Percentiles rank a stretch among this genome's conserved stretches.
These are phyloP conservation scores for Telmatochromis brachygnathus DNA, from an alignment of 2,113 vertebrate species.

Conservation along the genomic window DNA sequence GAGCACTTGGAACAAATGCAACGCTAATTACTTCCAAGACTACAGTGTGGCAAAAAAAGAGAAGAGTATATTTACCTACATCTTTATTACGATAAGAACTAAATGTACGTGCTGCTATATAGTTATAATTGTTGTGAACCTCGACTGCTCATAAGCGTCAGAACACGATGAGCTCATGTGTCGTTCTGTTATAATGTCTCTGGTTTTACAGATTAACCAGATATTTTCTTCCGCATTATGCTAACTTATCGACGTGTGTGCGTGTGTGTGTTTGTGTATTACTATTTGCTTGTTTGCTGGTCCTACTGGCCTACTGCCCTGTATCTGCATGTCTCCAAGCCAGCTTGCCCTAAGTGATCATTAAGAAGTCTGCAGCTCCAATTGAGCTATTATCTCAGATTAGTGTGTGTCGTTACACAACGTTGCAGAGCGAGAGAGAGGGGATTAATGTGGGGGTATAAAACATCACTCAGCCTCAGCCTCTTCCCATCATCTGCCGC, in stretches of 20 bases:
- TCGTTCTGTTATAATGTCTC: background rate
- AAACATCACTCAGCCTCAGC: conserved; percentile 26
- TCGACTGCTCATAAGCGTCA: background rate
- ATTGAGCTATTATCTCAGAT: conserved; percentile 76
- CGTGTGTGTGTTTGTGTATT: background rate
- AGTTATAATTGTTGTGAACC: background rate
- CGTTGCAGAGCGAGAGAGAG: conserved; percentile 6
- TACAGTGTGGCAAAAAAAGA: background rate
- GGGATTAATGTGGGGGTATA: conserved; percentile 29
- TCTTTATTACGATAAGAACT: background rate
- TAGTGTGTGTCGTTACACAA: conserved; percentile 59
- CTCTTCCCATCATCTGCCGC: background rate
- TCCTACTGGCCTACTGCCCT: conserved; percentile 44
- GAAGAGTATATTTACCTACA: background rate
- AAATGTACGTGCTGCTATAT: background rate
- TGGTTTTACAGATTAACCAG: background rate
- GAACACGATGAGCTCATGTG: background rate
- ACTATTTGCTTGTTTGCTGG: background rate
- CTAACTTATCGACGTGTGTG: background rate
- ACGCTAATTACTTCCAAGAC: background rate
- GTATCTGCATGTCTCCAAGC: conserved; percentile 55
- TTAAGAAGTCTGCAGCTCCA: conserved; percentile 69
- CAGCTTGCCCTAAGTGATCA: conserved; percentile 63
- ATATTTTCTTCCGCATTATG: background rate
- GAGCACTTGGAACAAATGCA: background rate